A percentile compares a stretch with the other conserved stretches of the same genome.
Conservation (phyloP, 1,140 invertebrate genomes). For the Drosophila kohkoa region DNA sequence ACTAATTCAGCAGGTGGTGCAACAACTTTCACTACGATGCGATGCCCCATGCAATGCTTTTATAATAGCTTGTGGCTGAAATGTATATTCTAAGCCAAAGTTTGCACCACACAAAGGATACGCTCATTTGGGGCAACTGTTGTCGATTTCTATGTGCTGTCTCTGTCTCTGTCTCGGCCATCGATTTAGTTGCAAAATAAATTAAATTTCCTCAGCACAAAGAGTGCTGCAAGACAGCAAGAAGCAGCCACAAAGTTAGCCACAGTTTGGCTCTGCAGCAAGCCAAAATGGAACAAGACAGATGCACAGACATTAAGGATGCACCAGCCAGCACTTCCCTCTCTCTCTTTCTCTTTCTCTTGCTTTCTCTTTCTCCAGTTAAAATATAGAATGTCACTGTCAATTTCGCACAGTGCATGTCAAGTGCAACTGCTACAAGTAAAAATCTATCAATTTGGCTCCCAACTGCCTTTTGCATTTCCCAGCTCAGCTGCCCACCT, state of each 20-base stretch:
- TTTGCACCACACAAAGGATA: slow-evolving; percentile 42
- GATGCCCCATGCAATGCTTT: neutral
- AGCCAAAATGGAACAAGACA: slow-evolving; percentile 47
- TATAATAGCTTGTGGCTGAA: slow-evolving; percentile 9
- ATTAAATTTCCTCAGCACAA: slow-evolving; percentile 60
- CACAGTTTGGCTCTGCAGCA: slow-evolving; percentile 9
- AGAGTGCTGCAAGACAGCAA: slow-evolving; percentile 18
- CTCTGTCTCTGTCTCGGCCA: slow-evolving; percentile 36
- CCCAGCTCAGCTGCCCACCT: neutral
- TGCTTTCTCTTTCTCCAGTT: neutral
- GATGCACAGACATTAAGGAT: slow-evolving; percentile 62
- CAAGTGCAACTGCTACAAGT: slow-evolving; percentile 36
- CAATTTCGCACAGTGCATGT: slow-evolving; percentile 73
- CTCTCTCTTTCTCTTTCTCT: no score
- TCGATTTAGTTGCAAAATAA: slow-evolving; percentile 78
- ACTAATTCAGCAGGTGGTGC: slow-evolving; percentile 34
- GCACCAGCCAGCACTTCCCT: neutral
- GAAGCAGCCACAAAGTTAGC: slow-evolving; percentile 60
- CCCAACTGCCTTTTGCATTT: neutral
- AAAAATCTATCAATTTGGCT: slow-evolving; percentile 59
- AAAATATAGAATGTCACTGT: slow-evolving; percentile 68
- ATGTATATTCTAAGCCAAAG: slow-evolving; percentile 37
- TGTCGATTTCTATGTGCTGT: slow-evolving; percentile 43
- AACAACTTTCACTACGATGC: slow-evolving; percentile 22
- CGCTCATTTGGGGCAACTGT: slow-evolving; percentile 56